Evolutionary conservation across 2,888 invertebrate species (phyloP), one percentile per base, ranked within the genome.

Genomic region (Dynastes hyllus): DNA sequence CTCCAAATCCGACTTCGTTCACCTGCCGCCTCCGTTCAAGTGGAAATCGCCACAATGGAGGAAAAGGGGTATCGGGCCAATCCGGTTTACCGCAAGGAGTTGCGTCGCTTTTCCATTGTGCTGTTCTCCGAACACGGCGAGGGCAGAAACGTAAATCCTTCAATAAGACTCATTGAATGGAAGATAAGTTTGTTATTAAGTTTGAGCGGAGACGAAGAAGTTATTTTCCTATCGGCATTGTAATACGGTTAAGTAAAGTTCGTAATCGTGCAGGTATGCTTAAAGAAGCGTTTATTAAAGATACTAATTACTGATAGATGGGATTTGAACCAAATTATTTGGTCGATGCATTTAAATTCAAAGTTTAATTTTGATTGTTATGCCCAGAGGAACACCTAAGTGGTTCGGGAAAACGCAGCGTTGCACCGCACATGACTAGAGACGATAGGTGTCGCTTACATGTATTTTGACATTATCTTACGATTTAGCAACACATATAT

Each of bases 1-100:
- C 45, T 61, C 45, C 73, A 61, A 73, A 73, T 58, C 73, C 73
- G 61, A 45, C 37, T 16, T 3, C 61, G 55, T 61, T 73, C 73
- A 73, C 45, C 73, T 73, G 61, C 61, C 73, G 16, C 40, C 58
- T 61, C 4, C 58, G 27, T 45, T 73, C 16, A 40, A 53, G 61
- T 50, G 69, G 58, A 45, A 45, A 61, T 61, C 61, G 27, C 40
- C 58, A 69, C 69, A 69, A 50, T 69, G 69, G 11, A 69, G 4
- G 51, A 37, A 0, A n/a, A 50, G n/a, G 45, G 45, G 22, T 69
- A 45, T 50, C 50, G 45, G 27, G 4, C 50, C 45, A 13, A 55
- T 4, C 45, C 11, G 69, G 27, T 27, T 45, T 16, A 51, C 69
- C 69, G 69, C 69, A 51, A 22, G 69, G 16, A 22, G 16, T 6